These are phyloP conservation scores for Chrysaora quinquecirrha DNA, from an alignment of 30 jellyfish, hydroid and myxozoan genomes.

Conservation along the genomic window DNA sequence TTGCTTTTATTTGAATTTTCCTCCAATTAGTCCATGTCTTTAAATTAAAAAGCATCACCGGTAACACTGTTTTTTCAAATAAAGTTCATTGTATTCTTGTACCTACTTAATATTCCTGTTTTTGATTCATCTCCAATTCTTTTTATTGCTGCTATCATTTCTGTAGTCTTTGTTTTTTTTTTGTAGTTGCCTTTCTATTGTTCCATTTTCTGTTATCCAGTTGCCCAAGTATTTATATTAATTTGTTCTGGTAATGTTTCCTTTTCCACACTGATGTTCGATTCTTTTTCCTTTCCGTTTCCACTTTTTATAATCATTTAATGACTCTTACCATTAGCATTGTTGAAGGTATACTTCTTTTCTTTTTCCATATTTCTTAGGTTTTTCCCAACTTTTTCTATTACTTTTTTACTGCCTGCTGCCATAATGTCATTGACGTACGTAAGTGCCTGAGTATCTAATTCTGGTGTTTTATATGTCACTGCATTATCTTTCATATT, in stretches of 20 bases:
- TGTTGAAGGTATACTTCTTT: conserved; percentile 38
- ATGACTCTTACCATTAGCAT: conserved; percentile 53
- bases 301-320: conserved; percentile 39
- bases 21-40: conserved; percentile 34
- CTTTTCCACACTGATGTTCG: conserved; percentile 16
- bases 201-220: conserved; percentile 41
- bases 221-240: conserved; percentile 42
- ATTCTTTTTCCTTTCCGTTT: conserved; percentile 22
- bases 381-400: conserved; percentile 40
- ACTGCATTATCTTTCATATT: conserved; percentile 19
- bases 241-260: conserved; percentile 15
- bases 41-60: conserved; percentile 14
- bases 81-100: neutral
- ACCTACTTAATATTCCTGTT: conserved; percentile 10
- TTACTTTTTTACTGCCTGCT: conserved; percentile 32
- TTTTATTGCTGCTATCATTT: conserved; percentile 18
- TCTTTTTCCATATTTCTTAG: conserved; percentile 14
- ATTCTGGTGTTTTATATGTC: conserved; percentile 39
- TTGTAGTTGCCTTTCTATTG: conserved; percentile 44
- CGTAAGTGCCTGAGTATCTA: conserved; percentile 24
- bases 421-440: too few species aligned
- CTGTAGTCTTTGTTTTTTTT: conserved; percentile 2
- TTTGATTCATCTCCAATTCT: conserved; percentile 22
- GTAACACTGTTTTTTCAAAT: conserved; percentile 32
- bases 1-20: conserved; percentile 3